Evolutionary conservation across 2,113 vertebrate genomes (phyloP).

Genomic region (Orthonyx spaldingii): DNA sequence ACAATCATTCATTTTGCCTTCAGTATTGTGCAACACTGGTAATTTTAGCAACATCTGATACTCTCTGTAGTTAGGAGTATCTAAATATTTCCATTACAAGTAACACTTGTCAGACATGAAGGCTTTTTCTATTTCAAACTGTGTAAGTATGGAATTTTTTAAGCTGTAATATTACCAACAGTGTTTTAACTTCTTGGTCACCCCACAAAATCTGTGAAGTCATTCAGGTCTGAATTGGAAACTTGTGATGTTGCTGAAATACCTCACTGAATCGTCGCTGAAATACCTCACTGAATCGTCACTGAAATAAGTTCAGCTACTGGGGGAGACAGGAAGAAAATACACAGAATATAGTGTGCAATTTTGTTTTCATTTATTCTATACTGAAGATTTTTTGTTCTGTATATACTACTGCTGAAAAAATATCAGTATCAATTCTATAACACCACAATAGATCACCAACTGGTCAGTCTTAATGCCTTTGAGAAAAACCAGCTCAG

Average conservation of each 20-base stretch:
- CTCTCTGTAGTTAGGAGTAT: neutral
- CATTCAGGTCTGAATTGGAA: neutral
- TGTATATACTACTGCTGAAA: neutral
- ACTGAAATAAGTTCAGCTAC: neutral
- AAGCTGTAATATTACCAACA: neutral
- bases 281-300: neutral
- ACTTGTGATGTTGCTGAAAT: neutral
- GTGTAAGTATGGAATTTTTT: neutral
- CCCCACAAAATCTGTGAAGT: neutral
- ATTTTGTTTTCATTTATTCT: neutral
- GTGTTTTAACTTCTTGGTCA: neutral
- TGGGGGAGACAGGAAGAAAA: neutral
- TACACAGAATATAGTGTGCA: neutral
- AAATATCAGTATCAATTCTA: neutral
- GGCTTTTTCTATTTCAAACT: neutral
- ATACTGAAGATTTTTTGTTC: neutral
- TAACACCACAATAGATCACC: neutral
- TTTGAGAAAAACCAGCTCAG: neutral
- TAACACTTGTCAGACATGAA: neutral
- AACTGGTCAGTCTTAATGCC: neutral
- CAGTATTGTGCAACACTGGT: neutral
- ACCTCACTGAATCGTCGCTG: neutral
- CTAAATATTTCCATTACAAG: conserved; percentile 21
- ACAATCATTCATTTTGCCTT: neutral
- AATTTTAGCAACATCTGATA: conserved; percentile 15